Conservation (phyloP, 2,113 vertebrate genomes). For the Scomber scombrus region DNA sequence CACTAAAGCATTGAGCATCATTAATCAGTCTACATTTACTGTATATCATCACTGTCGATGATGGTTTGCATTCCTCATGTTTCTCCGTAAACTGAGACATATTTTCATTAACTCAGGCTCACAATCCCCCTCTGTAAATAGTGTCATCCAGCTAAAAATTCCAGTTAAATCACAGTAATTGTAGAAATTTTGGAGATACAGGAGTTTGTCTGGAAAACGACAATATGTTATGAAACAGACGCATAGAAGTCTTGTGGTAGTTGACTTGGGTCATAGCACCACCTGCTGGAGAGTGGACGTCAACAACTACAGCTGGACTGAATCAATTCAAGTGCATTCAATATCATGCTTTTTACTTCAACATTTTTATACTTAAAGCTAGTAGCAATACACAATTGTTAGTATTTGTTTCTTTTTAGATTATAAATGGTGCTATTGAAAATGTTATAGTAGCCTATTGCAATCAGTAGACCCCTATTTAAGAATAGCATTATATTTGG, state of each 20-base stretch:
- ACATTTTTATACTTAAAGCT: background rate
- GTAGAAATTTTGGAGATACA: background rate
- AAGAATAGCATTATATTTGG: too few species aligned
- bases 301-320: background rate
- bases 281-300: conserved; percentile 67
- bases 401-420: too few species aligned
- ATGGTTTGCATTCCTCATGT: background rate
- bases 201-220: too few species aligned
- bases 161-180: too few species aligned
- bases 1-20: too few species aligned
- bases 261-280: conserved; percentile 58
- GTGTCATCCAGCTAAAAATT: too few species aligned
- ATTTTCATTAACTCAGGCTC: background rate
- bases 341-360: background rate
- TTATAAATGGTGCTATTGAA: too few species aligned
- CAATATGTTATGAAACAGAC: background rate
- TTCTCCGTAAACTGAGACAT: background rate
- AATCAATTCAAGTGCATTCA: background rate
- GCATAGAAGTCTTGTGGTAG: background rate
- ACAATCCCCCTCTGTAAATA: background rate
- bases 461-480: too few species aligned
- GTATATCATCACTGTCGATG: background rate
- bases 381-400: background rate
- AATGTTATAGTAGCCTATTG: too few species aligned
- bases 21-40: background rate